A percentile compares a stretch with the other conserved stretches of the same genome.
These are phyloP conservation scores for Himalopsyche kuldschensis DNA, from an alignment of 2,888 invertebrate species.

Conservation along the genomic window DNA sequence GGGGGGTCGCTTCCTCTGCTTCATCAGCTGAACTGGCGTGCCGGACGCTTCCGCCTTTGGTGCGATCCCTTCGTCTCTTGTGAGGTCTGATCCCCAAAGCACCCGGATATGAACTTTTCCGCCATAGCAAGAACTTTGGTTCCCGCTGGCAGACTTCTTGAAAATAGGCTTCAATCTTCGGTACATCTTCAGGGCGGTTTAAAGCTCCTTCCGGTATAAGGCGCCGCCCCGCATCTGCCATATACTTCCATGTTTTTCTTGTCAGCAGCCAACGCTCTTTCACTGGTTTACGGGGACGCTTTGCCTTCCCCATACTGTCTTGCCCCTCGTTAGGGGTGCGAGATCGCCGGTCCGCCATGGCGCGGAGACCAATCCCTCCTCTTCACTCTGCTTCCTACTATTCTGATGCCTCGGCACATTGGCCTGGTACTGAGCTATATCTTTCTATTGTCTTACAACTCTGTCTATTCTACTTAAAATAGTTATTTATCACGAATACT, in stretches of 20 bases:
- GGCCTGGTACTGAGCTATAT: conserved; percentile 3
- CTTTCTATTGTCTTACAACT: neutral
- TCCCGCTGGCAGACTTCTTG: conserved; percentile 80
- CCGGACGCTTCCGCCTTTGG: conserved; percentile 70
- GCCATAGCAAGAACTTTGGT: conserved; percentile 77
- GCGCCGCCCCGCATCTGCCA: conserved; percentile 87
- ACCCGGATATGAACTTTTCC: conserved; percentile 81
- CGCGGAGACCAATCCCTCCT: conserved; percentile 18
- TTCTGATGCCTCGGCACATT: conserved; percentile 18
- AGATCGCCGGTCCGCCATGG: conserved; percentile 33
- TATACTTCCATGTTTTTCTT: conserved; percentile 88
- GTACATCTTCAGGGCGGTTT: conserved; percentile 74
- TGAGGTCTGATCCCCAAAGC: conserved; percentile 57
- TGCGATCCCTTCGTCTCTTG: conserved; percentile 58
- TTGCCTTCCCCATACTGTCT: conserved; percentile 62
- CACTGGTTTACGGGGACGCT: conserved; percentile 60
- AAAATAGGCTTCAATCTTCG: conserved; percentile 81
- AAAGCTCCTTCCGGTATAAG: conserved; percentile 80
- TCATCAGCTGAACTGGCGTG: conserved; percentile 68
- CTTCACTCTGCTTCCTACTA: neutral
- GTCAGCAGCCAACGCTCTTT: conserved; percentile 87
- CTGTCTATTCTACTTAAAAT: neutral
- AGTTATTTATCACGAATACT: too few species aligned
- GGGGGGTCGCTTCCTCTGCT: conserved; percentile 56
- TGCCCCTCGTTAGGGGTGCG: conserved; percentile 46